Evolutionary conservation across 2,888 invertebrate species (phyloP).

Genomic region (Bombyx huttoni): DNA sequence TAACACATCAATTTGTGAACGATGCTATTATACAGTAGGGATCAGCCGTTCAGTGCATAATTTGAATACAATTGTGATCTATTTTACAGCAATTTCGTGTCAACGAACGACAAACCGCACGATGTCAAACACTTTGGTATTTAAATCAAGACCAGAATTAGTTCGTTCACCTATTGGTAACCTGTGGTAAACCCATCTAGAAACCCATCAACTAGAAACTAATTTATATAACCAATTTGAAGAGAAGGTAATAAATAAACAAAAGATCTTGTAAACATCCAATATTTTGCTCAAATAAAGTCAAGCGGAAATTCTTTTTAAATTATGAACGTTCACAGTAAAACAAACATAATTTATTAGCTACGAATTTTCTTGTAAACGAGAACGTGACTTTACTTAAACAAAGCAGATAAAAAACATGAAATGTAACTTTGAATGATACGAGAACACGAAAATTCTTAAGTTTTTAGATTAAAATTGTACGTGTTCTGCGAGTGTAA

Average conservation of each 20-base stretch:
- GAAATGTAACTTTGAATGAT: neutral
- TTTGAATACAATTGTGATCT: conserved; percentile 5
- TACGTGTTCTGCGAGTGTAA: neutral
- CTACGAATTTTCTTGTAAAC: conserved; percentile 11
- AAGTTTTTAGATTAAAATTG: neutral
- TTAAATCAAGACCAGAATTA: neutral
- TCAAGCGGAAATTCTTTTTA: neutral
- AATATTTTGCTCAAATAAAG: neutral
- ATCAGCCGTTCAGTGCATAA: neutral
- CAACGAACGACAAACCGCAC: neutral
- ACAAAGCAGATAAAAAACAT: neutral
- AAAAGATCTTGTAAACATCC: neutral
- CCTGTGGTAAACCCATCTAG: too few species aligned
- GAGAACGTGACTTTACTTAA: conserved; percentile 16
- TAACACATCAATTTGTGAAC: neutral
- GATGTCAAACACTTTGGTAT: conserved; percentile 4
- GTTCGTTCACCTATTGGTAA: too few species aligned
- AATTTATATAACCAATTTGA: too few species aligned
- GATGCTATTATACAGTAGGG: neutral
- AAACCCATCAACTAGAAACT: too few species aligned
- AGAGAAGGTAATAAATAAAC: neutral
- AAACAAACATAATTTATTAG: conserved; percentile 11
- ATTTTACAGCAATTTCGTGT: neutral
- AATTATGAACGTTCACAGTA: conserved; percentile 6
- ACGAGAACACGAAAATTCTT: neutral